Percentiles rank a stretch among this genome's conserved stretches.
These are phyloP conservation scores for Caenorhabditis japonica DNA, from an alignment of 2,888 invertebrate genomes.

Conservation along the genomic window DNA sequence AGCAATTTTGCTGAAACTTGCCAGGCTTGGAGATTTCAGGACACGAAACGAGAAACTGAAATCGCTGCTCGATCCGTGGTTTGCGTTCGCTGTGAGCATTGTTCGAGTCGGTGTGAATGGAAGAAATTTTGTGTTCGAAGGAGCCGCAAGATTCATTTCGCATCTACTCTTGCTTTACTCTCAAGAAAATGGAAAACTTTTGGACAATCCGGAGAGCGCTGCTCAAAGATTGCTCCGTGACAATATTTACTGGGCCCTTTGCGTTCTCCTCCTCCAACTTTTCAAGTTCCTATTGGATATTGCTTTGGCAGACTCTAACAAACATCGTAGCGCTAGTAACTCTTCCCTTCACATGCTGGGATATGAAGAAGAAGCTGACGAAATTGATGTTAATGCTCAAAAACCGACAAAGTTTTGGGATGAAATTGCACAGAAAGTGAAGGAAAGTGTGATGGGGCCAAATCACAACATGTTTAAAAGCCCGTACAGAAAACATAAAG, in stretches of 20 bases:
- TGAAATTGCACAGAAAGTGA: slow-evolving; percentile 33
- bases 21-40: slow-evolving; percentile 29
- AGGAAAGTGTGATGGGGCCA: slow-evolving; percentile 33
- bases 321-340: slow-evolving; percentile 48
- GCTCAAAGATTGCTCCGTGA: slow-evolving; percentile 24
- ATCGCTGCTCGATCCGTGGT: slow-evolving; percentile 30
- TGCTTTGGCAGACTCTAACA: slow-evolving; percentile 33
- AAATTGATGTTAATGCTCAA: slow-evolving; percentile 19
- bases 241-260: slow-evolving; percentile 28
- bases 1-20: slow-evolving; percentile 13
- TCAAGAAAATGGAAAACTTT: slow-evolving; percentile 35
- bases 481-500: slow-evolving; percentile 32
- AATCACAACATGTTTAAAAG: slow-evolving; percentile 22
- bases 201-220: slow-evolving; percentile 20
- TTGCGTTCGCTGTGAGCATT: slow-evolving; percentile 40
- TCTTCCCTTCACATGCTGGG: slow-evolving; percentile 24
- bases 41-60: slow-evolving; percentile 25
- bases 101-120: slow-evolving; percentile 28
- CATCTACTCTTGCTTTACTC: slow-evolving; percentile 21
- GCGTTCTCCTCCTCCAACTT: slow-evolving; percentile 21
- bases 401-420: slow-evolving; percentile 37
- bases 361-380: slow-evolving; percentile 31
- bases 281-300: slow-evolving; percentile 31
- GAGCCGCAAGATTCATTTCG: slow-evolving; percentile 15
- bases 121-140: slow-evolving; percentile 15